Percentiles rank a stretch among this genome's conserved stretches.
These are phyloP conservation scores for Erannis defoliaria DNA, from an alignment of 2,888 invertebrate species.

Conservation along the genomic window DNA sequence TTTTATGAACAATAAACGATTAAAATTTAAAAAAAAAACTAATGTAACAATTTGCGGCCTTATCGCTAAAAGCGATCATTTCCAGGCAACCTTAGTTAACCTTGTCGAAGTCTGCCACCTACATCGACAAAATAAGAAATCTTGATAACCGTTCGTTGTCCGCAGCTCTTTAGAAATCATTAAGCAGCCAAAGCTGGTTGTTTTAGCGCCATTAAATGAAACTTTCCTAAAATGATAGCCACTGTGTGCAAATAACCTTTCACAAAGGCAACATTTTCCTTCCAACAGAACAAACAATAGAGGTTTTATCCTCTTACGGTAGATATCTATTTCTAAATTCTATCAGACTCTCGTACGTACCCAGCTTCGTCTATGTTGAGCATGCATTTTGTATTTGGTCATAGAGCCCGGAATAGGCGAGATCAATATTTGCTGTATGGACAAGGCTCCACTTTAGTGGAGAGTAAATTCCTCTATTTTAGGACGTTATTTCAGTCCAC, in stretches of 20 bases:
- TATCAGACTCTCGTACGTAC: slow-evolving; percentile 11
- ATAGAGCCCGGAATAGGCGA: slow-evolving; percentile 32
- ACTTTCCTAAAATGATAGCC: slow-evolving; percentile 61
- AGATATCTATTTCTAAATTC: slow-evolving; percentile 26
- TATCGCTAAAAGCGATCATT: too few relatives aligned
- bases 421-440: slow-evolving; percentile 41
- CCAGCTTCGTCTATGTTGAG: slow-evolving; percentile 6
- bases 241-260: slow-evolving; percentile 59
- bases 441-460: slow-evolving; percentile 32
- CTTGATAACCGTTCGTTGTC: slow-evolving; percentile 17
- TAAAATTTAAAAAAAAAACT: too few relatives aligned
- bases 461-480: slow-evolving; percentile 37
- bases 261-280: slow-evolving; percentile 51
- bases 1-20: too few relatives aligned
- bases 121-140: not conserved
- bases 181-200: slow-evolving; percentile 55
- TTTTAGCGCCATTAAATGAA: slow-evolving; percentile 61
- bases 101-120: too few relatives aligned
- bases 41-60: too few relatives aligned
- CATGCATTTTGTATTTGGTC: slow-evolving; percentile 32
- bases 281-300: slow-evolving; percentile 42
- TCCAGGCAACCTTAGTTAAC: too few relatives aligned
- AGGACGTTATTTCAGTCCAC: slow-evolving; percentile 36
- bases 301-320: slow-evolving; percentile 34
- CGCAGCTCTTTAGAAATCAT: slow-evolving; percentile 57